Conservation (phyloP, 2,113 vertebrate genomes). For the Cercopithecus mona region DNA sequence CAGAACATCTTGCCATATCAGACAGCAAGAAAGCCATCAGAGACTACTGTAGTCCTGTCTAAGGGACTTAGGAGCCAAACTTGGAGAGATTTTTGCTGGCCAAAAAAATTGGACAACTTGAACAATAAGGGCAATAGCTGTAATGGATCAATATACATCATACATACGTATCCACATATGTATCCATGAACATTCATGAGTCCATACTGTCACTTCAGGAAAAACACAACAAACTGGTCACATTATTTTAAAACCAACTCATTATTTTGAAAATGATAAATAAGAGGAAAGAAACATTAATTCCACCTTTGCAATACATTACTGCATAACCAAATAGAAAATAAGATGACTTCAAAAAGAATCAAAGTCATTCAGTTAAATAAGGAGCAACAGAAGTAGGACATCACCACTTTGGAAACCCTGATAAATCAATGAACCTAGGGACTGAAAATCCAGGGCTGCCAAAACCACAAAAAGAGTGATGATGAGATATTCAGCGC, state of each 20-base stretch:
- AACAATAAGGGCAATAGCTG: neutral
- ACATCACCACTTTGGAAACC: neutral
- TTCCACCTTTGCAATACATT: neutral
- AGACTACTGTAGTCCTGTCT: neutral
- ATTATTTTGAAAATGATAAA: slow-evolving; percentile 19
- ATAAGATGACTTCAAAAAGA: neutral
- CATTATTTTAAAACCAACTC: neutral
- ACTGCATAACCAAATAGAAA: neutral
- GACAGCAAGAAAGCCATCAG: too few relatives aligned
- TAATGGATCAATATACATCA: neutral
- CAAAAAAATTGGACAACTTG: neutral
- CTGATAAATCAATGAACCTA: neutral
- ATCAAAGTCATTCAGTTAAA: neutral
- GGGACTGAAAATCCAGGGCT: neutral
- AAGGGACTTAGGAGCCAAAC: neutral
- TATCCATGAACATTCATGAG: neutral
- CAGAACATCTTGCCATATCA: neutral
- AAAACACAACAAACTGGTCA: neutral
- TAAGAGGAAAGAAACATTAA: neutral
- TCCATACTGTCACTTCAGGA: neutral
- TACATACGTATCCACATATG: neutral
- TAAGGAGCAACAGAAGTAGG: neutral
- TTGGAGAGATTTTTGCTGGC: neutral
- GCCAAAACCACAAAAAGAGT: neutral
- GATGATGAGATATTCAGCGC: neutral